phyloP scores from a whole-genome alignment of 2,797 vertebrate species.

The Hydrolagus colliei region DNA sequence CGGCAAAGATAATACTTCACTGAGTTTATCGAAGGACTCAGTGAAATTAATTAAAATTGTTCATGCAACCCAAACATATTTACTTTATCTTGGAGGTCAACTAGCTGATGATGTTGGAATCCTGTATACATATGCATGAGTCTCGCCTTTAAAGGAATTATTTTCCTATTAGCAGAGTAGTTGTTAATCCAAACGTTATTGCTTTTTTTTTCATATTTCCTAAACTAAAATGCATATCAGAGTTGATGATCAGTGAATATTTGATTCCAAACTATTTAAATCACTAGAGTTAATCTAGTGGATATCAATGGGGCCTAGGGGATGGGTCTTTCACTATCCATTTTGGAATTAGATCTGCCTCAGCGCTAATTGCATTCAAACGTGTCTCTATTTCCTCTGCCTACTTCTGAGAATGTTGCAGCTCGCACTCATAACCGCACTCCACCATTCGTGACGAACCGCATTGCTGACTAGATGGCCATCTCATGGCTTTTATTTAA shows the following conservation, averaged over 20 bases:
- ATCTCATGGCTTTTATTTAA: no score
- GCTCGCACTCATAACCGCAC: no score
- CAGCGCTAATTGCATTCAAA: no score
- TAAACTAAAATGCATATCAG: neutral
- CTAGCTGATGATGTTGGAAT: neutral
- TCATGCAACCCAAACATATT: constrained; percentile 2
- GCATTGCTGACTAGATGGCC: no score
- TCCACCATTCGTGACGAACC: no score
- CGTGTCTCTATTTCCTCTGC: no score
- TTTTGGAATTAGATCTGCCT: no score
- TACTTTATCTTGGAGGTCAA: constrained; percentile 20
- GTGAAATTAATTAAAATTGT: constrained; percentile 16
- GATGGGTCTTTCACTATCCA: neutral
- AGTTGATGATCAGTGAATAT: constrained; percentile 10
- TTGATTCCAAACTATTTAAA: neutral
- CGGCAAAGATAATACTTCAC: neutral
- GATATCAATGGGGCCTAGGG: constrained; percentile 9
- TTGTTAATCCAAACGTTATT: neutral
- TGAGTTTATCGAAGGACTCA: neutral
- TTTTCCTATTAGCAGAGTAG: neutral
- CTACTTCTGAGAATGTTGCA: no score
- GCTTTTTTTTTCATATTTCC: neutral
- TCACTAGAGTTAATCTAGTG: constrained; percentile 10
- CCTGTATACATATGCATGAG: no score
- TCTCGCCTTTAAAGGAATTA: neutral